Base-by-base conservation (phyloP, 2,888 invertebrate genomes). In the Tipula helvola region DNA sequence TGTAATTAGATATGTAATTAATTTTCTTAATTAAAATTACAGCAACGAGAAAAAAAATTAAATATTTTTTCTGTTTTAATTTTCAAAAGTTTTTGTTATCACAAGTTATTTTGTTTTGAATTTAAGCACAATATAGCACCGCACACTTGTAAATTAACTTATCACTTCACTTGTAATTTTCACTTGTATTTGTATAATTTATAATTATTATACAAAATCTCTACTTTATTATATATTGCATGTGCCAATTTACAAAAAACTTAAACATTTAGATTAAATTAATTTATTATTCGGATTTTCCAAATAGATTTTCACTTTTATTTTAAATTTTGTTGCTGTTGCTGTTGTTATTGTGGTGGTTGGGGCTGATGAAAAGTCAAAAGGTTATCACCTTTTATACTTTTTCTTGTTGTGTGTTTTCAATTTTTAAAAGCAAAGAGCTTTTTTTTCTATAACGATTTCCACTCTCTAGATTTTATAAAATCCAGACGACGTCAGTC, bases 1-100 rank as follows among this genome's bases (percentile, higher is more conserved):
- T 88, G 87, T 87, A 88, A 88, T 87, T 87, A 85, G 86, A 52
- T 86, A 44, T 36, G 83, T 86, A 44, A 47, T 71, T 71, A 47
- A 18, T 86, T 86, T 47, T 85, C 16, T 85, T 28, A 83, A 42
- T 83, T 52, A 39, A 86, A 39, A 39, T 39, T 39, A 28, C 71
- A 28, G 16, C 52, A 71, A 71, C 71, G 7, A 39, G n/a, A 84
- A 84, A 86, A 86, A 16, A 41, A 18, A 13, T 39, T 16, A 52
- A 52, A 5, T 16, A 5, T n/a, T 16, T 52, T 47, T 52, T 86
- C 7, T 52, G 2, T 52, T 86, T 13, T 5, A 39, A 57, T 39
- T 12, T 57, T 71, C 84, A 39, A 39, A n/a, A 39, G 84, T 84
- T 84, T 39, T n/a, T 84, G 8, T n/a, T 83, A 5, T 28, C 71